Evolutionary conservation across 2,797 vertebrate species (phyloP), one percentile per base, ranked within the genome.

Genomic region (Dromococcyx pavoninus): DNA sequence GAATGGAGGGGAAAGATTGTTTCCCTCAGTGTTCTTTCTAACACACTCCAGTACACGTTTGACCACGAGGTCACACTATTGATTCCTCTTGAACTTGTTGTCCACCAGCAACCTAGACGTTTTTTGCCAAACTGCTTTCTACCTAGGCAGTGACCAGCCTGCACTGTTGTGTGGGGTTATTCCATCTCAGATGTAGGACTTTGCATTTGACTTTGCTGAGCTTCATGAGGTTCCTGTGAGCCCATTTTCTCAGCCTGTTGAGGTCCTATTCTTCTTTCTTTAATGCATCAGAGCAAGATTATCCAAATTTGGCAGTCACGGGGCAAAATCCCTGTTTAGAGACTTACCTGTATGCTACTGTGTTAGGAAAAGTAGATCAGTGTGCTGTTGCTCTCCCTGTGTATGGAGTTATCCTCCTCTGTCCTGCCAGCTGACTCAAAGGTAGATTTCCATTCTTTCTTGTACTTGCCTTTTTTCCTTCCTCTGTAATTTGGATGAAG

Each of bases 21-120:
- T 75, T 71, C 6, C 53, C 14, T 79, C 2, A 0, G 13, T 0
- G 0, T 58, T 72, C 18, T 60, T 89, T 64, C 11, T 5, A 62
- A 13, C 6, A 33, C 0, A 0, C 5, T 33, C 58, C 15, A 4
- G 2, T 43, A 28, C 5, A 1, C 28, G 3, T 89, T 89, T 92
- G 71, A 7, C 48, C 17, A 1, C 25, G 21, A 60, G 13, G 39
- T 82, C 56, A 19, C 32, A 13, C n/a, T 91, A 1, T 46, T 84
- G 61, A 37, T 32, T 89, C 13, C 15, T 85, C 13, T 79, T 84
- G 58, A 84, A 78, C 24, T 60, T 57, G 4, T 16, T 64, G 39
- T 56, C 12, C 13, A 15, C 33, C 10, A 39, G 41, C 15, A 84
- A 3, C 15, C 21, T 71, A 43, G 33, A 41, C 7, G 3, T 7